Evolutionary conservation across 1,140 invertebrate genomes (phyloP).

Genomic region (Drosophila lacteicornis): DNA sequence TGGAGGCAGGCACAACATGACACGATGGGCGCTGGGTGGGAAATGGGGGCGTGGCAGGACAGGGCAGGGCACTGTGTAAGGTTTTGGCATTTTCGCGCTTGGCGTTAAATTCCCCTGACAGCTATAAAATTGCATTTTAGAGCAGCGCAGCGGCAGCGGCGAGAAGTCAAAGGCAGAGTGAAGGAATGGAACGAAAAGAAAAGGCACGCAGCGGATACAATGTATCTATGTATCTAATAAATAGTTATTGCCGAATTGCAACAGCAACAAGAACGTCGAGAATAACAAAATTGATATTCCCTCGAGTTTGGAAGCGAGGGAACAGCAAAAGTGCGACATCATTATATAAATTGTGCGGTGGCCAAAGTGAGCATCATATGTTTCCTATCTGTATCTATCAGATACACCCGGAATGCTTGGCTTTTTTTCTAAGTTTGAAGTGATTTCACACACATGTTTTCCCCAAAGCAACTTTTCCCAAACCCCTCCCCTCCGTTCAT

Average conservation of each 20-base stretch:
- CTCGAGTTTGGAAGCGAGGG: constrained; percentile 22
- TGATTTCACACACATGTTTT: constrained; percentile 80
- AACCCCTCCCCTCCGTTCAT: background rate
- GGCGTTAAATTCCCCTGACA: constrained; percentile 82
- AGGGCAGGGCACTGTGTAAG: constrained; percentile 28
- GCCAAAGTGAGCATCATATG: constrained; percentile 72
- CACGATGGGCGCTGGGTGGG: constrained; percentile 27
- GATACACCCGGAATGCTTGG: constrained; percentile 59
- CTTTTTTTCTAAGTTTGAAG: constrained; percentile 53
- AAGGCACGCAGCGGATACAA: constrained; percentile 53
- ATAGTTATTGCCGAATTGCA: constrained; percentile 79
- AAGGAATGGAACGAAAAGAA: constrained; percentile 21
- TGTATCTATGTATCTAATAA: constrained; percentile 81
- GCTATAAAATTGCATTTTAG: constrained; percentile 84
- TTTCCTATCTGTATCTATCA: constrained; percentile 80
- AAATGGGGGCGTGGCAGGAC: background rate
- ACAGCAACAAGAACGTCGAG: constrained; percentile 12
- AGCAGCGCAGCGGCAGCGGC: constrained; percentile 50
- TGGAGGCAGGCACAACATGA: constrained; percentile 70
- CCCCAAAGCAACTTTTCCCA: constrained; percentile 37
- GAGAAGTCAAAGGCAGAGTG: constrained; percentile 37
- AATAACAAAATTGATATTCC: constrained; percentile 79
- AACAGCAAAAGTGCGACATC: constrained; percentile 77
- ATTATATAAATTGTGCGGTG: constrained; percentile 80
- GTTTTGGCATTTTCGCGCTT: constrained; percentile 81